phyloP scores from a whole-genome alignment of 2,888 invertebrate genomes.

The Rhingia rostrata region DNA sequence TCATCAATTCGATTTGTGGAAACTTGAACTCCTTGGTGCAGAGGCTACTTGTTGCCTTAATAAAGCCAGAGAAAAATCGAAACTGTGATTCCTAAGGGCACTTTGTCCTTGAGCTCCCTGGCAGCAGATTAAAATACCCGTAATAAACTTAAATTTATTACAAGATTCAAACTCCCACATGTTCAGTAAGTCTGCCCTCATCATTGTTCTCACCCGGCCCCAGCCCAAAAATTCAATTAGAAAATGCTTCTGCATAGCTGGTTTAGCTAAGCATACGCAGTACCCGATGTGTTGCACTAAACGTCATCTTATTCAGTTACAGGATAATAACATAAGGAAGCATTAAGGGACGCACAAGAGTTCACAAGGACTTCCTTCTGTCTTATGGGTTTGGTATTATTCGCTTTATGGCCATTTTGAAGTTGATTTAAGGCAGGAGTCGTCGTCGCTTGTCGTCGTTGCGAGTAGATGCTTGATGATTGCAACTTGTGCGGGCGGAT shows the following conservation, averaged over 20 bases:
- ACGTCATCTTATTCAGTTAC: slow-evolving; percentile 72
- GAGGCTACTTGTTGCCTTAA: slow-evolving; percentile 31
- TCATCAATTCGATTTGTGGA: slow-evolving; percentile 2
- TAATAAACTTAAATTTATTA: slow-evolving; percentile 42
- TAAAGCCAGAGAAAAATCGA: not conserved
- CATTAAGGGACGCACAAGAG: slow-evolving; percentile 53
- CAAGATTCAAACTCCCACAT: slow-evolving; percentile 42
- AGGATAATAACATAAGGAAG: slow-evolving; percentile 67
- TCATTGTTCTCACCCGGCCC: slow-evolving; percentile 2
- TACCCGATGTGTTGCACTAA: slow-evolving; percentile 49
- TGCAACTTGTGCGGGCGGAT: not conserved
- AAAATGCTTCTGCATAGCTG: slow-evolving; percentile 15
- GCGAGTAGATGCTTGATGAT: not conserved
- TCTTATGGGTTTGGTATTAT: not conserved
- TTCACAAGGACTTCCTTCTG: slow-evolving; percentile 38
- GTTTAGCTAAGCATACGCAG: not conserved
- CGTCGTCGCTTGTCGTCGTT: not conserved
- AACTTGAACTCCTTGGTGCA: not conserved
- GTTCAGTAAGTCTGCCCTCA: slow-evolving; percentile 58
- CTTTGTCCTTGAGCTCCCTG: slow-evolving; percentile 49
- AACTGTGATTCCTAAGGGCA: slow-evolving; percentile 21
- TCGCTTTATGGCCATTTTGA: slow-evolving; percentile 7
- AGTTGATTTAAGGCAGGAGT: slow-evolving; percentile 21
- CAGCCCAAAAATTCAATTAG: slow-evolving; percentile 62
- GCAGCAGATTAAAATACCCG: slow-evolving; percentile 49